phyloP scores from a whole-genome alignment of 2,113 vertebrate species.

The Anguilla japonica region DNA sequence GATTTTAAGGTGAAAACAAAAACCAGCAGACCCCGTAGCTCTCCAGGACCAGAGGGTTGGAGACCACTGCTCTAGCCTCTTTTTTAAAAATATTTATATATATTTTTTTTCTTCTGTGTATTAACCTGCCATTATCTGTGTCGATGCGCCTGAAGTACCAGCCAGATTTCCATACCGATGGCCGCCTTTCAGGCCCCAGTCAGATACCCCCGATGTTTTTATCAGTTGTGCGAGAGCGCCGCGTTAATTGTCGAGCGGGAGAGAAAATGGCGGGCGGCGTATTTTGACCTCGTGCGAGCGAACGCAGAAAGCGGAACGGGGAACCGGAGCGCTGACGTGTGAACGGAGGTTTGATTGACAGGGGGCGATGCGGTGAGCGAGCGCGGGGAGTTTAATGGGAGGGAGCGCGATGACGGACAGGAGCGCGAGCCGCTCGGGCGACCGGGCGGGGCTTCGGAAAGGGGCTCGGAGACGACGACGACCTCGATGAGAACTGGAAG shows the following conservation, averaged over 20 bases:
- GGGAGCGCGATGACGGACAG: neutral
- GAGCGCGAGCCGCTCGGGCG: neutral
- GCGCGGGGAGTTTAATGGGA: neutral
- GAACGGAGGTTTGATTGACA: conserved; percentile 14
- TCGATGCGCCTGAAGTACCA: neutral
- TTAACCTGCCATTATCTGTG: neutral
- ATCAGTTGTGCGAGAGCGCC: neutral
- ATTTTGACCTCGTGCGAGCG: neutral
- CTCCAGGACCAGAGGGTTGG: no score
- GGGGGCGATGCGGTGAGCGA: neutral
- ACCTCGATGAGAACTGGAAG: conserved; percentile 18
- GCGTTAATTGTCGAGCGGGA: neutral
- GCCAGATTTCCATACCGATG: neutral
- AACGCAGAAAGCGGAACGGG: neutral
- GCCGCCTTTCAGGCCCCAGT: neutral
- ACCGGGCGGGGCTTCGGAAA: neutral
- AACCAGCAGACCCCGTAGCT: no score
- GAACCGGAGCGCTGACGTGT: neutral
- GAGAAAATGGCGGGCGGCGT: neutral
- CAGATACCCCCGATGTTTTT: neutral
- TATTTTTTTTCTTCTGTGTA: neutral
- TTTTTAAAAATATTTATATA: no score
- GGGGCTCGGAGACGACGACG: neutral
- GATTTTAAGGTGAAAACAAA: no score
- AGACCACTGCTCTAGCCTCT: neutral